A percentile compares a stretch with the other conserved stretches of the same genome.
phyloP scores from a whole-genome alignment of 2,888 invertebrate genomes.

The Macrosoma leucophasiata region DNA sequence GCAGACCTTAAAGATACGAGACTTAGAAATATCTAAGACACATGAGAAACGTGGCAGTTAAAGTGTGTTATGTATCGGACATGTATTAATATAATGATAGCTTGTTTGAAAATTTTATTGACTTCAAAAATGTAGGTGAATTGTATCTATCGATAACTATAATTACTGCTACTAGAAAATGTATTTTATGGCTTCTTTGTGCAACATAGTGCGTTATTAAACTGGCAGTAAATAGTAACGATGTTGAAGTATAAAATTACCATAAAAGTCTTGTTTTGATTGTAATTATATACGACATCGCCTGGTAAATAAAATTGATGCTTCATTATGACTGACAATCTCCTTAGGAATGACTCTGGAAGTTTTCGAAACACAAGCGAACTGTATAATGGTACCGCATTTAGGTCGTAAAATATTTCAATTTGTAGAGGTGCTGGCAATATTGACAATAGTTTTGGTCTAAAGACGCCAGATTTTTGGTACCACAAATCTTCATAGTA shows the following conservation, averaged over 20 bases:
- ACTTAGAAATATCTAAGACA: too few relatives aligned
- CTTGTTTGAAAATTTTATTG: too few relatives aligned
- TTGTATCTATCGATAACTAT: too few relatives aligned
- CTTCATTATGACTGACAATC: slow-evolving; percentile 66
- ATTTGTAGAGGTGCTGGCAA: slow-evolving; percentile 67
- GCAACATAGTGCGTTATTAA: too few relatives aligned
- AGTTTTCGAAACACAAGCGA: slow-evolving; percentile 69
- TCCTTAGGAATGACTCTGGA: slow-evolving; percentile 69
- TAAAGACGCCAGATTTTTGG: slow-evolving; percentile 67
- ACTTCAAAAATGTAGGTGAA: too few relatives aligned
- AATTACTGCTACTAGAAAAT: too few relatives aligned
- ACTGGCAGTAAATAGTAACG: slow-evolving; percentile 26
- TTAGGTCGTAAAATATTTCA: slow-evolving; percentile 71
- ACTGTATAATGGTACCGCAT: slow-evolving; percentile 66
- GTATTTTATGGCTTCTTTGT: too few relatives aligned
- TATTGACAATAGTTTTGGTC: slow-evolving; percentile 53
- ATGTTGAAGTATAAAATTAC: slow-evolving; percentile 35
- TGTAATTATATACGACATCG: slow-evolving; percentile 67
- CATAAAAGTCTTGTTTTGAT: slow-evolving; percentile 71
- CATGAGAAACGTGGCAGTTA: too few relatives aligned
- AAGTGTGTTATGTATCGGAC: too few relatives aligned
- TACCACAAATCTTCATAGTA: slow-evolving; percentile 73
- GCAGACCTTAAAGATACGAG: slow-evolving; percentile 47
- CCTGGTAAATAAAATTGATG: slow-evolving; percentile 72
- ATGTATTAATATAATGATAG: too few relatives aligned